phyloP scores from a whole-genome alignment of 1,140 invertebrate genomes.

The Drosophila elegans region DNA sequence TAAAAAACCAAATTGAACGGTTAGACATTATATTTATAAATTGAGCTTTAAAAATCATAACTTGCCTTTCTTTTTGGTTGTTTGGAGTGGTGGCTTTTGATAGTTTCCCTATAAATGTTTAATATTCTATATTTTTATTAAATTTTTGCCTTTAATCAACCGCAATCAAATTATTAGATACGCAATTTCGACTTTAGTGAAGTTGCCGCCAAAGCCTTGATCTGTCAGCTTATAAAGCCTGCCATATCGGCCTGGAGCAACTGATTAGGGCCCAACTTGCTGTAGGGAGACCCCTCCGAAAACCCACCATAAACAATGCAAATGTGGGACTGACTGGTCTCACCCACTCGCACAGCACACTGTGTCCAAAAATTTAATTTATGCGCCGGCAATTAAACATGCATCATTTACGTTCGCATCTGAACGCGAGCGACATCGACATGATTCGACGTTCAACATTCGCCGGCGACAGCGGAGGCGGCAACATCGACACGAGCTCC shows the following conservation, averaged over 20 bases:
- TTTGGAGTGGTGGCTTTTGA: too few relatives aligned
- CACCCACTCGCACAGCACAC: conserved; percentile 31
- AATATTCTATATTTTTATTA: not conserved
- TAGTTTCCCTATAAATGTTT: not conserved
- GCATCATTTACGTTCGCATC: conserved; percentile 77
- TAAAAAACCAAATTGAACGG: not conserved
- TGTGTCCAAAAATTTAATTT: conserved; percentile 73
- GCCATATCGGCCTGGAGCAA: conserved; percentile 3
- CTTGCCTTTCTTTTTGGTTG: too few relatives aligned
- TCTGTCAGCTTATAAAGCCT: conserved; percentile 17
- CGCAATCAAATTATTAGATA: not conserved
- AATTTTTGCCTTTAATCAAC: not conserved
- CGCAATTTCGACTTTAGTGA: not conserved
- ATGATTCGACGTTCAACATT: conserved; percentile 52
- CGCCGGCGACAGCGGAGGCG: conserved; percentile 60
- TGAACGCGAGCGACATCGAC: conserved; percentile 49
- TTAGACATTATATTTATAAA: too few relatives aligned
- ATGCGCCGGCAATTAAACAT: conserved; percentile 81
- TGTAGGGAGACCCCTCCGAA: conserved; percentile 10
- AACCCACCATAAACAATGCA: conserved; percentile 33
- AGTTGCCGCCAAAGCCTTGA: conserved; percentile 34
- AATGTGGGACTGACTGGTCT: conserved; percentile 53
- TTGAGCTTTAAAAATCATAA: too few relatives aligned
- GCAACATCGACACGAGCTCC: conserved; percentile 65
- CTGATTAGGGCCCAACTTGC: conserved; percentile 21